A percentile compares a stretch with the other conserved stretches of the same genome.
Evolutionary conservation across 2,797 vertebrate species (phyloP).

Genomic region (Cyclura pinguis): DNA sequence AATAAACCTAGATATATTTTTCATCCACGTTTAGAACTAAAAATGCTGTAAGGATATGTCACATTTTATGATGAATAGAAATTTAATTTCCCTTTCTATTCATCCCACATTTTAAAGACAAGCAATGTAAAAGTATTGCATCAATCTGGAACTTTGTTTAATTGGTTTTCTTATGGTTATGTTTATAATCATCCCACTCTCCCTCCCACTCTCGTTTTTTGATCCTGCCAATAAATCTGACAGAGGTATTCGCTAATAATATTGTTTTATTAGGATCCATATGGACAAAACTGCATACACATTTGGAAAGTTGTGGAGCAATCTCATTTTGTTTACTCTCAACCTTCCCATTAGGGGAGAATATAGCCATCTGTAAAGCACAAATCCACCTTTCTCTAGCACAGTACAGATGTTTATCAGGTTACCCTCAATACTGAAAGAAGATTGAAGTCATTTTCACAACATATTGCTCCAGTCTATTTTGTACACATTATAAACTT

Average conservation of each 20-base stretch:
- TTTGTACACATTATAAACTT: no score
- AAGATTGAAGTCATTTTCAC: no score
- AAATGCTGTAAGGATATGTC: not conserved
- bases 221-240: no score
- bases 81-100: not conserved
- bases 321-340: not conserved
- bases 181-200: not conserved
- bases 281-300: not conserved
- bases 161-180: not conserved
- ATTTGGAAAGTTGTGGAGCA: not conserved
- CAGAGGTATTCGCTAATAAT: not conserved
- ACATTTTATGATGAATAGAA: not conserved
- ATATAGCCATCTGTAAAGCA: not conserved
- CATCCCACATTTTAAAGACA: not conserved
- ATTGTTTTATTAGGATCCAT: not conserved
- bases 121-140: not conserved
- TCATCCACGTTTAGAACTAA: not conserved
- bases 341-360: not conserved
- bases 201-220: no score
- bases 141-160: not conserved
- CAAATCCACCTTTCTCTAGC: not conserved
- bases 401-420: not conserved
- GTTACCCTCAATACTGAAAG: not conserved
- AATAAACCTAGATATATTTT: not conserved
- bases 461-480: no score